phyloP scores from a whole-genome alignment of 2,797 vertebrate species.

The Mallotus villosus region DNA sequence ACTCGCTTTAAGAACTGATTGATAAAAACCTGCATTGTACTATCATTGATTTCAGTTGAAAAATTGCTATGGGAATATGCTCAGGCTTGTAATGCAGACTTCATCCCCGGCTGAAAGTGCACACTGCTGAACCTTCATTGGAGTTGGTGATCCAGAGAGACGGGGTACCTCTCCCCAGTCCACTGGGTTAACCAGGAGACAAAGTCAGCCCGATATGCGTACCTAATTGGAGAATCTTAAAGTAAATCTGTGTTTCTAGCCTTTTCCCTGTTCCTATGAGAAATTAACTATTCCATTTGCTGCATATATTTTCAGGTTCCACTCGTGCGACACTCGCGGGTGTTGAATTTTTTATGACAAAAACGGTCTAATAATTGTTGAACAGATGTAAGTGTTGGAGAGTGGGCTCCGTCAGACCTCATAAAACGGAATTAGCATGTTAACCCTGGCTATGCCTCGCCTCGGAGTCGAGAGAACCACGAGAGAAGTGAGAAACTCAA shows the following conservation, averaged over 20 bases:
- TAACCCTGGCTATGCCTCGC: slow-evolving; percentile 79
- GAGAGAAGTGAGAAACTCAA: slow-evolving; percentile 2
- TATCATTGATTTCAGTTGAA: no score
- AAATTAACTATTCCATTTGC: slow-evolving; percentile 97
- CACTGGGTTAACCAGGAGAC: slow-evolving; percentile 68
- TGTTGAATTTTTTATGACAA: slow-evolving; percentile 99
- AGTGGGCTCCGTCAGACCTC: slow-evolving; percentile 90
- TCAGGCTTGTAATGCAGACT: not conserved
- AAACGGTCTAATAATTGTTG: slow-evolving; percentile 99
- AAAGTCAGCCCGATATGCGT: slow-evolving; percentile 71
- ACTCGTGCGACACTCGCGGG: slow-evolving; percentile 91
- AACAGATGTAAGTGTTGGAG: slow-evolving; percentile 98
- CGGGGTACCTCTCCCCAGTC: slow-evolving; percentile 26
- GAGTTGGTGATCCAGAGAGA: slow-evolving; percentile 33
- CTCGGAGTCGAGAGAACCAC: no score
- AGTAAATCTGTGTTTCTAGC: slow-evolving; percentile 87
- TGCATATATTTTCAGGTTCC: slow-evolving; percentile 98
- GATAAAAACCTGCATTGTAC: no score
- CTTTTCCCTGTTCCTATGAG: slow-evolving; percentile 82
- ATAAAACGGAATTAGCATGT: slow-evolving; percentile 93
- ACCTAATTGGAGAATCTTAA: slow-evolving; percentile 83
- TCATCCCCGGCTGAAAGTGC: not conserved
- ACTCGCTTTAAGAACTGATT: not conserved
- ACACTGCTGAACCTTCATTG: slow-evolving; percentile 17
- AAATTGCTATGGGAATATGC: no score